Conservation (phyloP, 2,113 vertebrate genomes). For the Urocolius indicus region DNA sequence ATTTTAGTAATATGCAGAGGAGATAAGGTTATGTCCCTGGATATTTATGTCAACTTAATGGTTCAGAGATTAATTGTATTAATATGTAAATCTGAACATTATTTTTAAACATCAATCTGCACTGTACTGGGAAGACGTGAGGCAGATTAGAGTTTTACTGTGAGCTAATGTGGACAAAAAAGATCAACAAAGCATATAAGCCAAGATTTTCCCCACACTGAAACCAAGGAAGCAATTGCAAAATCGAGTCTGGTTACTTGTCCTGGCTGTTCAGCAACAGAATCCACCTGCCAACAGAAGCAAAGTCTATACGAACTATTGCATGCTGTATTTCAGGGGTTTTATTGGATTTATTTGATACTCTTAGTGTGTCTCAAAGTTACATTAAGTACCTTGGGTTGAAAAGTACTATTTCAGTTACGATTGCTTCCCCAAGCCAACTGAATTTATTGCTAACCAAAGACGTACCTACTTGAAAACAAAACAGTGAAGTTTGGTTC, state of each 20-base stretch:
- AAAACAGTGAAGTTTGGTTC: slow-evolving; percentile 1
- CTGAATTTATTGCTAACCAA: slow-evolving; percentile 46
- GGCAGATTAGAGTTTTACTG: background rate
- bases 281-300: background rate
- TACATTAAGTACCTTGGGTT: slow-evolving; percentile 17
- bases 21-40: background rate
- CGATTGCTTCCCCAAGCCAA: background rate
- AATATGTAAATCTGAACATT: background rate
- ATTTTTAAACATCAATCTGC: background rate
- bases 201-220: background rate
- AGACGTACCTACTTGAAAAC: slow-evolving; percentile 58
- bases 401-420: slow-evolving; percentile 16
- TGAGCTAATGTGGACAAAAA: background rate
- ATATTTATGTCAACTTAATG: background rate
- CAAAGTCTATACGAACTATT: background rate
- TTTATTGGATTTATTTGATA: background rate
- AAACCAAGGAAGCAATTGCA: background rate
- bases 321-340: background rate
- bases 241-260: background rate
- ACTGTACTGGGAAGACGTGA: background rate
- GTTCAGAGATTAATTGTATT: background rate
- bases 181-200: background rate
- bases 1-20: background rate
- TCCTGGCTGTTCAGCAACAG: background rate
- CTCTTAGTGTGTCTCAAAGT: background rate